Conservation (phyloP, 2,888 invertebrate genomes). For the Drosophila prostipennis region DNA sequence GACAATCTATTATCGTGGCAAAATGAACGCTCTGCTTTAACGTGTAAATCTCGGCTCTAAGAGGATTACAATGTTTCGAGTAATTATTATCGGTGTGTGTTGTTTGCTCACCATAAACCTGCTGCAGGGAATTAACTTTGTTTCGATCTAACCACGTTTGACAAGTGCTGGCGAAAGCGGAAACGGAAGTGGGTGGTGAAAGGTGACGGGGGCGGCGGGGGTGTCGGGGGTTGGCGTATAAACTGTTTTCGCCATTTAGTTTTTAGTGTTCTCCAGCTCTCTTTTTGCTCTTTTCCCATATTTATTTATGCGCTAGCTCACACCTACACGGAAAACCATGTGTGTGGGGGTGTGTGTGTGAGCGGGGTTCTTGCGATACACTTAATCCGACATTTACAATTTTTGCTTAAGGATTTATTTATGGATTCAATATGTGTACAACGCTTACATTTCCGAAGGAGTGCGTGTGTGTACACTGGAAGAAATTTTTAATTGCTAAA, state of each 20-base stretch:
- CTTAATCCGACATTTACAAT: constrained; percentile 80
- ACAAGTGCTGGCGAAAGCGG: constrained; percentile 27
- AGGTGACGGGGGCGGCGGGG: constrained; percentile 1
- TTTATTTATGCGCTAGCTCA: constrained; percentile 41
- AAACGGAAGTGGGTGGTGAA: constrained; percentile 25
- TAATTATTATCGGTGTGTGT: constrained; percentile 68
- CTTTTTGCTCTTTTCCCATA: constrained; percentile 17
- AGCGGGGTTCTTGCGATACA: constrained; percentile 60
- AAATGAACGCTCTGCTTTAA: constrained; percentile 52
- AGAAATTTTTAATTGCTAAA: too few relatives aligned
- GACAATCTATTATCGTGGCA: constrained; percentile 46
- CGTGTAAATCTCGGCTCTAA: constrained; percentile 74
- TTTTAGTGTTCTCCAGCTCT: constrained; percentile 49
- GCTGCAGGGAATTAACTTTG: constrained; percentile 75
- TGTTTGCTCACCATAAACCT: constrained; percentile 37
- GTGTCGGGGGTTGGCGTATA: constrained; percentile 7
- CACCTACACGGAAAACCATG: constrained; percentile 2
- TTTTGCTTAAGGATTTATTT: constrained; percentile 80
- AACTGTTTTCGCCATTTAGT: constrained; percentile 69
- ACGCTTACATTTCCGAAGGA: constrained; percentile 54
- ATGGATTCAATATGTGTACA: constrained; percentile 77
- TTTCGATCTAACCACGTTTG: constrained; percentile 74
- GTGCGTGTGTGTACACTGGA: constrained; percentile 12
- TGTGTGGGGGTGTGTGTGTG: constrained; percentile 17
- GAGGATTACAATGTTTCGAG: constrained; percentile 79